Conservation (phyloP, 2,113 vertebrate species). For the Agapornis roseicollis region DNA sequence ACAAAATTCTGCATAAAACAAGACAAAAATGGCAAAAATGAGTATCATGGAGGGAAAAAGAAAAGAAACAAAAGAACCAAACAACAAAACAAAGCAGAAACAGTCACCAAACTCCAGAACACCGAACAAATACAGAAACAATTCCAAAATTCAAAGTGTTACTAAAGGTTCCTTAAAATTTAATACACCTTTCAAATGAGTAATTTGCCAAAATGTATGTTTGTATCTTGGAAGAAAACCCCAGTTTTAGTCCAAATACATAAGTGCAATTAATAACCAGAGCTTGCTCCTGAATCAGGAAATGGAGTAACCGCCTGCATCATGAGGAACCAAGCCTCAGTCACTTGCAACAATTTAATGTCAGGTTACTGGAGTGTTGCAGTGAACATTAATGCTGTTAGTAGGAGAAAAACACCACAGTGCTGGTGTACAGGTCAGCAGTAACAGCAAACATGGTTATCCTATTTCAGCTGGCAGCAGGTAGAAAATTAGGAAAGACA, state of each 20-base stretch:
- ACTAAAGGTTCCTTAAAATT: not conserved
- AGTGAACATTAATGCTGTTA: not conserved
- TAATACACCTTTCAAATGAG: not conserved
- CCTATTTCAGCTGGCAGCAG: not conserved
- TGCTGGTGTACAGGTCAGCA: not conserved
- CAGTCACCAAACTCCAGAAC: not conserved
- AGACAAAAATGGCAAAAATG: not conserved
- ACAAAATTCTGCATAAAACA: not conserved
- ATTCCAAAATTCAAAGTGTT: not conserved
- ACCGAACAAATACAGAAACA: not conserved
- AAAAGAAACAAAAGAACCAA: too few species aligned
- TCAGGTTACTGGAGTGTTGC: not conserved
- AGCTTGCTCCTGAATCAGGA: not conserved
- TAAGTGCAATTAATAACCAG: not conserved
- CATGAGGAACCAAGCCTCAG: not conserved
- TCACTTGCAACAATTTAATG: not conserved
- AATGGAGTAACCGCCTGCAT: not conserved
- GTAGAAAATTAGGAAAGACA: not conserved
- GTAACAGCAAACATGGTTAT: not conserved
- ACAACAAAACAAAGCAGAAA: not conserved
- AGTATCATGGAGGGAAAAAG: not conserved
- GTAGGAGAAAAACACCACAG: not conserved
- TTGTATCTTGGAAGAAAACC: not conserved
- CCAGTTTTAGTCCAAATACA: not conserved
- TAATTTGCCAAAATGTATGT: not conserved